Evolutionary conservation across 1,140 invertebrate species (phyloP).

Genomic region (silkworm (Bombyx mori)): DNA sequence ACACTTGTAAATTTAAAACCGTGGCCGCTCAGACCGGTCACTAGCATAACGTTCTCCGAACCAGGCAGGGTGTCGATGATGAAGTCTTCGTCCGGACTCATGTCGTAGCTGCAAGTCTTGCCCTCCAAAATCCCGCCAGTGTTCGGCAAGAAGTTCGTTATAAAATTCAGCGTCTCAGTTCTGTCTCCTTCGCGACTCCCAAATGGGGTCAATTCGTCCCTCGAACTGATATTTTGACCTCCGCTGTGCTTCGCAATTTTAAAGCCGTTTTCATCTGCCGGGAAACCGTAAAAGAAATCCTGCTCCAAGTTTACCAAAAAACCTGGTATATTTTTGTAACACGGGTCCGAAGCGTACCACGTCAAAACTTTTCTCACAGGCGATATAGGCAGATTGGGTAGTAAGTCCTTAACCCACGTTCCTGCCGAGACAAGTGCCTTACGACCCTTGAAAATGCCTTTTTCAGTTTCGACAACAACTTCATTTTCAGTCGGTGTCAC

Average conservation of each 20-base stretch:
- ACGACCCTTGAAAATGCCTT: not conserved
- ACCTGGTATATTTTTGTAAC: not conserved
- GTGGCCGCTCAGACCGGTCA: conserved; percentile 9
- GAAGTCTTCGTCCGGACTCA: conserved; percentile 8
- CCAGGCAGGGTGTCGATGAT: conserved; percentile 5
- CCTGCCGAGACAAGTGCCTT: conserved; percentile 1
- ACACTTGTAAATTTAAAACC: conserved; percentile 8
- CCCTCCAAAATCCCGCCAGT: not conserved
- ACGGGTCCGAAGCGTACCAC: not conserved
- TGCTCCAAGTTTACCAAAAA: not conserved
- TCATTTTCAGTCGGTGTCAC: not conserved
- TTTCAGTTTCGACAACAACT: conserved; percentile 3
- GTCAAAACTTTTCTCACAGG: conserved; percentile 3
- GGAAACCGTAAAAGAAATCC: not conserved
- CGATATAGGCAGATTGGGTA: conserved; percentile 1
- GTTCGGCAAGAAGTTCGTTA: conserved; percentile 1
- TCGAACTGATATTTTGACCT: not conserved
- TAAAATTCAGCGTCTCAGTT: not conserved
- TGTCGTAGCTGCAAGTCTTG: conserved; percentile 7
- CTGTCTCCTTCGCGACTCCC: not conserved
- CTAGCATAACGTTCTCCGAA: not conserved
- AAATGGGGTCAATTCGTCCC: not conserved
- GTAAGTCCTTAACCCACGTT: conserved; percentile 3
- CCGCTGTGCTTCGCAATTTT: conserved; percentile 5
- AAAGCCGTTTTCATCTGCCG: not conserved